Base-by-base conservation (phyloP, 2,113 vertebrate genomes). In the Dasyornis broadbenti region DNA sequence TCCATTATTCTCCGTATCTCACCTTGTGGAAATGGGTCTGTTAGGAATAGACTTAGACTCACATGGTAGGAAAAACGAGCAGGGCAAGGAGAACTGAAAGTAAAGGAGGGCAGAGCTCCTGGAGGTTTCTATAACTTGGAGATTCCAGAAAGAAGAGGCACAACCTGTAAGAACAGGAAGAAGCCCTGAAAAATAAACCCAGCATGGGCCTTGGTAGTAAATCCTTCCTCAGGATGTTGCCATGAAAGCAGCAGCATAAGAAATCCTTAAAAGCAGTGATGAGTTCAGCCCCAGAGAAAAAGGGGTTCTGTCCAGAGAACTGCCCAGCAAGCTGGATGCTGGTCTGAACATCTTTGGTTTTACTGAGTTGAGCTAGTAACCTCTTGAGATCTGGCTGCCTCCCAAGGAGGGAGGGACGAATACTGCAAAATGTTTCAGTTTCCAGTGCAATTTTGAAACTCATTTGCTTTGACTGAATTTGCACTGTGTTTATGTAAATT, bases 391-490 rank as follows among this genome's bases (percentile, higher is more conserved):
- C 93, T 95, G 94, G 96, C 96, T 95, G 89, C 66, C 73, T 95
- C 93, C 95, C 93, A 96, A 95, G 52, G n/a, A 90, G 76, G 87
- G 93, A 90, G 91, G 79, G 77, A 93, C 82, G 79, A 82, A 95
- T 93, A 79, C 94, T 92, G 92, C 86, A 95, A 94, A 95, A 80
- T 89, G 79, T 89, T 93, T 95, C 82, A 63, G 79, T 95, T 96
- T 94, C 86, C 83, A 90, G 86, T 96, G 95, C 90, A 83, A 21
- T 92, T 81, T 94, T 91, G 78, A 94, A 95, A 93, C 85, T 97
- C 90, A 92, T 96, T 94, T 96, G 72, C 93, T 96, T 96, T 95
- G 93, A 96, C 88, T 94, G 88, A 92, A 96, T 97, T 93, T 89
- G 82, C 85, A 71, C 88, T 93, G 76, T 94, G 68, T 96, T 97